Base-by-base conservation (phyloP, 2,113 vertebrate species). In the Rhynchomys soricoides region DNA sequence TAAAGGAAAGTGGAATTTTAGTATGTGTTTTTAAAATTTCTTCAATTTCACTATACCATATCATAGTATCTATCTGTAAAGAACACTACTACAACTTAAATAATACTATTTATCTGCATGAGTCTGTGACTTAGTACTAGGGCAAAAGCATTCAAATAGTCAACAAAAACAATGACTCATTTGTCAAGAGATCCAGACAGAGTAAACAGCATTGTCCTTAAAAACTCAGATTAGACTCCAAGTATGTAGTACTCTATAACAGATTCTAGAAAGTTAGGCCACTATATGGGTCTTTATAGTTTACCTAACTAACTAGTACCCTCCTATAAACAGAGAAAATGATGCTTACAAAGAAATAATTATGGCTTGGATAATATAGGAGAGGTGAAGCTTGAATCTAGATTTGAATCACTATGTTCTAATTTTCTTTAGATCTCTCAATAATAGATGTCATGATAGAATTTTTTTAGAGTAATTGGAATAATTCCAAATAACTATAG, bases 401-500 rank as follows among this genome's bases (percentile, higher is more conserved):
- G 15, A 34, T 88, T 40, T 82, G 43, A 77, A 82, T 90, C n/a
- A 66, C 57, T 50, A 31, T 34, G 19, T 71, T 89, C 12, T 24
- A 91, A 79, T 57, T 34, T 79, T 70, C 2, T 78, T 29, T 68
- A 45, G 55, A 55, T 21, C 10, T 24, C 13, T 52, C 13, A 71
- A 59, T 81, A 70, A 5, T 66, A 89, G 68, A 75, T 86, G 71
- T n/a, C n/a, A 1, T 66, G 52, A 94, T 85, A 87, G 50, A 59
- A 85, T 73, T 55, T 92, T 93, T 88, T 62, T 40, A 50, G 21
- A 93, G 48, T 71, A 55, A 64, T 5, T 95, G 71, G 57, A 77
- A 81, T 77, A 59, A 81, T 89, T 93, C 57, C 82, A 91, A 96
- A 64, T 91, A 59, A 91, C 40, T 90, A 7, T 24, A 90, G 19